Conservation (phyloP, 2,797 vertebrate species). For the Taenioides sp. region DNA sequence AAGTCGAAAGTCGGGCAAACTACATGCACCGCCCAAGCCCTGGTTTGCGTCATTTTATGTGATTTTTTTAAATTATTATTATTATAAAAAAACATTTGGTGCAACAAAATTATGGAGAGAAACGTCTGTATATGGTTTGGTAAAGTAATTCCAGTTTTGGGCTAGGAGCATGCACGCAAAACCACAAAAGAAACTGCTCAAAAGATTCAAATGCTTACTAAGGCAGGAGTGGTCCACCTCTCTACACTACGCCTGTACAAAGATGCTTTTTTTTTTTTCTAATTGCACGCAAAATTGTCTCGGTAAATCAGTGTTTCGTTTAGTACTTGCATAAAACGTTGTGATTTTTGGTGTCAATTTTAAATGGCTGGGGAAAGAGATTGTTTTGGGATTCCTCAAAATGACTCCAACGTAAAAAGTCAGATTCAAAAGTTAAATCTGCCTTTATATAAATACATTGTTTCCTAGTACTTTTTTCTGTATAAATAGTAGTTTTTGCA, state of each 20-base stretch:
- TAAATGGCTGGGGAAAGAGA: neutral
- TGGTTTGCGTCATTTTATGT: slow-evolving; percentile 47
- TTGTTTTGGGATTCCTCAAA: neutral
- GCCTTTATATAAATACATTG: too few relatives aligned
- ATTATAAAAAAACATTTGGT: slow-evolving; percentile 37
- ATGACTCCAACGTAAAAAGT: too few relatives aligned
- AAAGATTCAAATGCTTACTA: slow-evolving; percentile 17
- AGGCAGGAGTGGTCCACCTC: slow-evolving; percentile 33
- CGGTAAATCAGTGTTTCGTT: neutral
- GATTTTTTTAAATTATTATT: slow-evolving; percentile 4
- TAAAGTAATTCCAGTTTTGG: slow-evolving; percentile 26
- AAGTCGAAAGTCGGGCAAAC: slow-evolving; percentile 52
- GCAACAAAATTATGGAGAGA: slow-evolving; percentile 42
- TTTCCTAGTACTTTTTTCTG: too few relatives aligned
- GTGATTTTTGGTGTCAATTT: neutral
- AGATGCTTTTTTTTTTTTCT: neutral
- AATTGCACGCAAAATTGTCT: neutral
- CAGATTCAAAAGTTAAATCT: too few relatives aligned
- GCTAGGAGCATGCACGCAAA: slow-evolving; percentile 53
- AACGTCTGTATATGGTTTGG: slow-evolving; percentile 27
- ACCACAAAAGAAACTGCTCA: neutral
- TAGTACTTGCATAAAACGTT: neutral
- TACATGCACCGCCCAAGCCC: slow-evolving; percentile 71
- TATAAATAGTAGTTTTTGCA: too few relatives aligned
- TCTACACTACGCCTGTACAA: slow-evolving; percentile 13